Base-by-base conservation (phyloP, 2,888 invertebrate species). In the Coleophora deauratella region DNA sequence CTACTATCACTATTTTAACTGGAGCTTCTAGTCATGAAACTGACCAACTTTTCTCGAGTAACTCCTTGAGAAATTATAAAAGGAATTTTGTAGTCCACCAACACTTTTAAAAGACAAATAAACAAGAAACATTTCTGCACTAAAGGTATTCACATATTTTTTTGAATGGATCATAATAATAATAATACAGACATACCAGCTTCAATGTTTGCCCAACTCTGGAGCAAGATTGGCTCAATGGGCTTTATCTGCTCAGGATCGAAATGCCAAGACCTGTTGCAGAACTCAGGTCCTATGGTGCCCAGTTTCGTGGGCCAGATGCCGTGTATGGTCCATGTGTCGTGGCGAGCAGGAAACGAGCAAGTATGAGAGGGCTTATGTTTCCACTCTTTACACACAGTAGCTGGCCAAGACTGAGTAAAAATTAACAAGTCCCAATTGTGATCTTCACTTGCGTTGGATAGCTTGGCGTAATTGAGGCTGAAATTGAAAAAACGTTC, bases 261-360 rank as follows among this genome's bases (percentile, higher is more conserved):
- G 60, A 94, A 95, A 35, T 86, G 81, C 66, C 91, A 87, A 0
- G 91, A 86, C 6, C 79, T 86, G 54, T 94, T 92, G 60, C 95
- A 95, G 64, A 88, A 93, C 4, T 66, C 66, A 0, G 95, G 95
- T 0, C 93, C 93, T 1, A 87, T 67, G 1, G 87, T 88, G 1
- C 91, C 89, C 0, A 85, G 67, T 62, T 91, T 90, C 0, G 93
- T 91, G 0, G 95, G 95, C 95, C 95, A 95, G 32, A 95, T 84
- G 1, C 95, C 95, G 59, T 95, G 95, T 28, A 95, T 88, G 0
- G 91, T 90, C 95, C 95, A 95, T 2, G 89, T 76, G 39, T 89
- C 85, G 10, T 73, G 77, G 37, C 87, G 78, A 1, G 66, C 67
- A 2, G 93, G 93, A 52, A 93, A 68, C 0, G 73, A 65, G 59